Evolutionary conservation across 2,797 vertebrate genomes (phyloP), one percentile per base, ranked within the genome.

Genomic region (Danio jaintianensis): DNA sequence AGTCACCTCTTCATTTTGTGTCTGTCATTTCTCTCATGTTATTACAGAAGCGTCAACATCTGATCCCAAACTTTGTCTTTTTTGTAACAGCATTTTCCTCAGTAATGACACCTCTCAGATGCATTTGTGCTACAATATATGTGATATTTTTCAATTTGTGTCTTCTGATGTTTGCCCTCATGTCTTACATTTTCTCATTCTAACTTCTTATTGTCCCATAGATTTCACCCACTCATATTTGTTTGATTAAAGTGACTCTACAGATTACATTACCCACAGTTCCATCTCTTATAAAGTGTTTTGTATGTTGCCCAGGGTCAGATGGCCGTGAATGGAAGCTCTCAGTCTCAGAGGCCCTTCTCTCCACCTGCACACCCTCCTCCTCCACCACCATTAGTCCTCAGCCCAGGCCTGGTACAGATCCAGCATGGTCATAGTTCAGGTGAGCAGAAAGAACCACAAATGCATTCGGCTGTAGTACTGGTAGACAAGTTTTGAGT

Each of bases 281-380:
- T 79, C 40, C 74, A 83, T 79, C 22, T 75, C 29, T 68, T 58
- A 70, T 29, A 42, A 53, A 59, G 12, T 7, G 42, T 20, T 82
- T 61, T 50, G 9, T 45, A 42, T 75, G 6, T 52, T 68, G 88
- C 87, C 78, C 90, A 98, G 96, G 95, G 95, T 91, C 96, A 96
- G 90, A 91, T 96, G 86, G 93, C 96, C 45, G 93, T 99, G 92
- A 99, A 99, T 88, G 98, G 97, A 86, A 96, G 91, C 84, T 86
- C 92, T 86, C 91, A 94, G 87, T 94, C 95, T 83, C 96, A 95
- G 89, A 95, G 97, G 87, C 94, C 97, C 55, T 95, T 97, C 87
- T 98, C 97, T 82, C 97, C 97, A 53, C 93, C 94, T 10, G 94
- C 95, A 9, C 95, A 94, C 48, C 97, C 96, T 83, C 93, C 95